Evolutionary conservation across 2,888 invertebrate species (phyloP).

Genomic region (Phania funesta): DNA sequence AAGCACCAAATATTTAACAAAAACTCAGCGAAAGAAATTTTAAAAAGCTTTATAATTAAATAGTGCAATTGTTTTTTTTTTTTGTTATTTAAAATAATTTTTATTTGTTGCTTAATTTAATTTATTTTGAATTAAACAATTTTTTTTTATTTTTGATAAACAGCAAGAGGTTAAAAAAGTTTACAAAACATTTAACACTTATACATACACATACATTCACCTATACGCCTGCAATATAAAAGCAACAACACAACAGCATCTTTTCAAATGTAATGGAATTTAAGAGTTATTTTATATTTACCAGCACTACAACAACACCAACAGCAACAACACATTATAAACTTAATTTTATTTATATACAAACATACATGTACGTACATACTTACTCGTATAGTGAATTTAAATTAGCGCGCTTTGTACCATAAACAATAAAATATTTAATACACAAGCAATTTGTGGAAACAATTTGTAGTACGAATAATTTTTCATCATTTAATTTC

Average conservation of each 20-base stretch:
- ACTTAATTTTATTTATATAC: neutral
- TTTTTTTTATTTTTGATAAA: constrained; percentile 29
- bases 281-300: constrained; percentile 14
- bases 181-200: constrained; percentile 8
- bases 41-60: constrained; percentile 60
- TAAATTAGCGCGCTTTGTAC: constrained; percentile 60
- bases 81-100: constrained; percentile 31
- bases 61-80: constrained; percentile 68
- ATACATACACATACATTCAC: constrained; percentile 37
- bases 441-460: constrained; percentile 6
- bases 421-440: constrained; percentile 25
- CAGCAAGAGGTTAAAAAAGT: constrained; percentile 53
- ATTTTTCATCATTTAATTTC: neutral
- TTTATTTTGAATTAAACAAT: constrained; percentile 29
- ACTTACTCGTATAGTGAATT: neutral
- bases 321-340: neutral
- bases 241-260: neutral
- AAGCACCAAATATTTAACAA: constrained; percentile 58
- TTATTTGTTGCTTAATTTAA: constrained; percentile 29
- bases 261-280: constrained; percentile 2
- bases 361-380: neutral
- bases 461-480: neutral
- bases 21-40: constrained; percentile 61
- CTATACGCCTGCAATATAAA: neutral
- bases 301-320: constrained; percentile 35